Evolutionary conservation across 2,888 invertebrate genomes (phyloP).

Genomic region (Dascillus cervinus): DNA sequence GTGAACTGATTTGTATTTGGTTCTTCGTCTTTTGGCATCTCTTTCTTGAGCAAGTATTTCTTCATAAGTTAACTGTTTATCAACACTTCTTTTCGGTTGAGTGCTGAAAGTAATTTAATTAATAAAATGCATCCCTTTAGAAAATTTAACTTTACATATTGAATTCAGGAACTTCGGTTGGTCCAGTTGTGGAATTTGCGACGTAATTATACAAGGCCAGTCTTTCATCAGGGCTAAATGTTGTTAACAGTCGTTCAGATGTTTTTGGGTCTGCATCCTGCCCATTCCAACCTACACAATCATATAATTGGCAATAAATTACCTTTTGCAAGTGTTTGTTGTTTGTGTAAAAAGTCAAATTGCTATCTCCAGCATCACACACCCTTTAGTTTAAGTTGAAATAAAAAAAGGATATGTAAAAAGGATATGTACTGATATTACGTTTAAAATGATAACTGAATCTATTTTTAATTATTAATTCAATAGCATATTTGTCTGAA

Average conservation of each 20-base stretch:
- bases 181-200: slow-evolving; percentile 34
- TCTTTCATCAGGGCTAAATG: slow-evolving; percentile 50
- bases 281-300: slow-evolving; percentile 36
- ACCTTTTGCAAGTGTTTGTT: slow-evolving; percentile 7
- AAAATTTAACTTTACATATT: slow-evolving; percentile 27
- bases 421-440: slow-evolving; percentile 25
- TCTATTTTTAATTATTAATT: too few relatives aligned
- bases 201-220: slow-evolving; percentile 50
- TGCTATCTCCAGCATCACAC: too few relatives aligned
- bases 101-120: slow-evolving; percentile 4
- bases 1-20: slow-evolving; percentile 50
- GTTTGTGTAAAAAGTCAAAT: too few relatives aligned
- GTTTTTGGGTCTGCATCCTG: slow-evolving; percentile 37
- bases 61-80: slow-evolving; percentile 37
- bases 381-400: slow-evolving; percentile 1
- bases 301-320: slow-evolving; percentile 11
- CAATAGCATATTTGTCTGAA: slow-evolving; percentile 23
- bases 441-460: too few relatives aligned
- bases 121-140: neutral
- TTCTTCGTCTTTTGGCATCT: slow-evolving; percentile 52
- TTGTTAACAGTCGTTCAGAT: slow-evolving; percentile 36
- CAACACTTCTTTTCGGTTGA: slow-evolving; percentile 9
- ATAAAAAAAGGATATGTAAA: slow-evolving; percentile 32
- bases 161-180: slow-evolving; percentile 34
- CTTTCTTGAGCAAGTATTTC: slow-evolving; percentile 50